Base-by-base conservation (phyloP, 1,140 invertebrate genomes). In the Caenorhabditis briggsae region DNA sequence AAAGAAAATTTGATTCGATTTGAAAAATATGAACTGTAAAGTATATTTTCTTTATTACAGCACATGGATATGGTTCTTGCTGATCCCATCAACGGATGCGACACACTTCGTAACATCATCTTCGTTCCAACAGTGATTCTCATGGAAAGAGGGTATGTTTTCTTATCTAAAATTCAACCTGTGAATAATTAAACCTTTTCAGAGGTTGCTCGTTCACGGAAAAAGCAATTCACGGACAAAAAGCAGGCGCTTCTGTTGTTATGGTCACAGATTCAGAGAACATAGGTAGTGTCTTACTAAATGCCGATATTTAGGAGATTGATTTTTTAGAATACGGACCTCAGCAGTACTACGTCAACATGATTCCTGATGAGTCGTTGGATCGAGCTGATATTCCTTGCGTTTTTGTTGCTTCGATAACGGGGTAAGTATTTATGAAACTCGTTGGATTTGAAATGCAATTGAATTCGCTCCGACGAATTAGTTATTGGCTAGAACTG, bases 281-380 rank as follows among this genome's bases (percentile, higher is more conserved):
- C 12, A 25, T 20, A 23, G 70, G 70, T 78, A 23, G 20, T 11
- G 6, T 9, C 14, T 20, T 11, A 1, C 9, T 25, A 5, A 6
- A 25, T 11, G 5, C 25, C 23, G 16, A 3, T 58, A 20, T 0
- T n/a, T 11, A 9, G 0, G 11, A 23, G 7, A 9, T 25, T 25
- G 7, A 5, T 58, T 20, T 70, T 78, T 20, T 46, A 78, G 70
- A 78, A 78, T 78, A 12, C 46, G 41, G 20, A 18, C 12, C 6
- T 9, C 43, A n/a, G n/a, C 70, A 78, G 70, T 78, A 78, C 70
- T 78, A 78, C 20, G 70, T 78, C 46, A 78, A 78, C 46, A 78
- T 78, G 70, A 78, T 78, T 8, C 70, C 70, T 9, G 70, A 78
- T 9, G 70, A 78, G n/a, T 50, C 46, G 14, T 78, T 78, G 70